phyloP scores from a whole-genome alignment of 2,113 vertebrate genomes.

The Pyxicephalus adspersus region DNA sequence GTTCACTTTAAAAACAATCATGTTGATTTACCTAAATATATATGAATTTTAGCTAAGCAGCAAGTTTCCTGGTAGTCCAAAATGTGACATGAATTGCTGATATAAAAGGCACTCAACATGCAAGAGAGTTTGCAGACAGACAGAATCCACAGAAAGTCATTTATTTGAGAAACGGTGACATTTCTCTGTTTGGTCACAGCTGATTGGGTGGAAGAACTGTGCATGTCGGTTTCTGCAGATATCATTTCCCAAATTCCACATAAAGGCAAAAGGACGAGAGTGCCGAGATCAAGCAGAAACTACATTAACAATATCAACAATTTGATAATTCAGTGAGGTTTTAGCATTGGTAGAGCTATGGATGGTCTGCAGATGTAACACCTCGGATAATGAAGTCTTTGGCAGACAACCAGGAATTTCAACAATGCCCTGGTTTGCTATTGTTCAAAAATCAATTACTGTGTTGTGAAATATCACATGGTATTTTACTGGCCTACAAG shows the following conservation, averaged over 20 bases:
- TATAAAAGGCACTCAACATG: too few species aligned
- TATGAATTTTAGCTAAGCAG: too few species aligned
- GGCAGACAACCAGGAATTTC: conserved; percentile 17
- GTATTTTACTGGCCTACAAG: conserved; percentile 65
- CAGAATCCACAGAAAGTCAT: too few species aligned
- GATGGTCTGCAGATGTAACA: background rate
- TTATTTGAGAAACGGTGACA: background rate
- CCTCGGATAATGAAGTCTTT: conserved; percentile 54
- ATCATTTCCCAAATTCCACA: background rate
- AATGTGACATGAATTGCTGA: too few species aligned
- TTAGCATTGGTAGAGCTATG: conserved; percentile 50
- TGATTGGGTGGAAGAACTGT: background rate
- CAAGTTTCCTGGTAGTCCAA: too few species aligned
- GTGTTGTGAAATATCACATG: conserved; percentile 69
- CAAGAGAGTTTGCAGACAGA: too few species aligned
- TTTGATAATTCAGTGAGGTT: conserved; percentile 20
- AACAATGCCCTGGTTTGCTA: conserved; percentile 11
- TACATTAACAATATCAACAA: background rate
- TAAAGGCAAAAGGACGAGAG: background rate
- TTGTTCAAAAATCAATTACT: conserved; percentile 63
- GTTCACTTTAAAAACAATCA: too few species aligned
- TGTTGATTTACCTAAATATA: too few species aligned
- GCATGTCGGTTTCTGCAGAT: background rate
- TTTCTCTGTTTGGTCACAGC: background rate
- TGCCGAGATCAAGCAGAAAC: background rate